These are phyloP conservation scores for Cantharis rufa DNA, from an alignment of 2,888 invertebrate genomes.

Conservation along the genomic window DNA sequence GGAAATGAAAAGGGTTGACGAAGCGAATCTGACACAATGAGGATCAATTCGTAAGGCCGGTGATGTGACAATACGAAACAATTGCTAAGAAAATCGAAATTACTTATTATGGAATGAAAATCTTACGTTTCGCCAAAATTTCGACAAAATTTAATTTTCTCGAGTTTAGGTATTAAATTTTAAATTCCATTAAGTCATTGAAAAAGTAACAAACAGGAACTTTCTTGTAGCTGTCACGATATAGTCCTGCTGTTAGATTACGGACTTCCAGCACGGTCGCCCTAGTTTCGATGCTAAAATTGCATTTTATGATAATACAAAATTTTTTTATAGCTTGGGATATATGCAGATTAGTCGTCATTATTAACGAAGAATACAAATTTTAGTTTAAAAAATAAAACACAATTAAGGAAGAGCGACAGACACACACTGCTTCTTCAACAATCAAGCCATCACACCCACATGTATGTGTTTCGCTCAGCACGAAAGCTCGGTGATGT, in stretches of 20 bases:
- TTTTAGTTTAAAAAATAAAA: too few relatives aligned
- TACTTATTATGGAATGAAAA: slow-evolving; percentile 3
- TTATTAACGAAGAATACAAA: too few relatives aligned
- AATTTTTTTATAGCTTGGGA: too few relatives aligned
- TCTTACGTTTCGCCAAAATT: background rate
- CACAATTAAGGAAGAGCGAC: too few relatives aligned
- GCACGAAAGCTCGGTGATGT: too few relatives aligned
- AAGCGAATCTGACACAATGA: slow-evolving; percentile 20
- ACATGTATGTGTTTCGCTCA: too few relatives aligned
- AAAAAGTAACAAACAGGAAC: background rate
- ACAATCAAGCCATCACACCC: too few relatives aligned
- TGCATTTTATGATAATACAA: too few relatives aligned
- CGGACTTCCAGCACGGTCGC: background rate
- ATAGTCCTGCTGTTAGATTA: background rate
- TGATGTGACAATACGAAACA: slow-evolving; percentile 21
- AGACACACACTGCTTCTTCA: too few relatives aligned
- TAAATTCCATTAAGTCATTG: background rate
- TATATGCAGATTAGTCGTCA: too few relatives aligned
- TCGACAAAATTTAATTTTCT: background rate
- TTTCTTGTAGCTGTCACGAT: background rate
- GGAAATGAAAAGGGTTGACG: slow-evolving; percentile 15
- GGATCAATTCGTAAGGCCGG: slow-evolving; percentile 26
- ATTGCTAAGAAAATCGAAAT: slow-evolving; percentile 24
- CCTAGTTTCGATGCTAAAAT: background rate
- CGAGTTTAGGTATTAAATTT: background rate